Base-by-base conservation (phyloP, 2,797 vertebrate species). In the Alfaro cultratus region DNA sequence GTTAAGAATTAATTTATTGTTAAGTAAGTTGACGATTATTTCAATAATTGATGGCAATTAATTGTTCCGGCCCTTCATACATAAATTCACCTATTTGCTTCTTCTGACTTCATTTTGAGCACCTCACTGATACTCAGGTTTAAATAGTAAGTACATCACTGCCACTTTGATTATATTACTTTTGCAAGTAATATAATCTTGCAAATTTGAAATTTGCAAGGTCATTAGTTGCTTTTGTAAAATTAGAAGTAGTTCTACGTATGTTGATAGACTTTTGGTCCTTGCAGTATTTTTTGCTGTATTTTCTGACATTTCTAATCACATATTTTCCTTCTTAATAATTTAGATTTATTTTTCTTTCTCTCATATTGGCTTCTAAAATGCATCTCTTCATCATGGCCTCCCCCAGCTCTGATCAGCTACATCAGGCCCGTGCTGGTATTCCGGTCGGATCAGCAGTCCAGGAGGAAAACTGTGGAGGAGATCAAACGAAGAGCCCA, bases 371-470 rank as follows among this genome's bases (percentile, higher is more conserved):
- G 67, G 1, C 62, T 31, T 76, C 51, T 26, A 15, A 70, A 57
- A 57, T 51, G 9, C 11, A 0, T 47, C 23, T 75, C 70, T 79
- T 68, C 47, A 5, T 74, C 39, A 0, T 64, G 6, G 0, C 73
- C n/a, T 60, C 23, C 29, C 36, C 16, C 92, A 99, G 98, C 98
- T 85, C 93, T 99, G 84, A 99, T 99, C 86, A 97, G 95, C 91
- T 99, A 97, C 87, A 98, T 99, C 91, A 96, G 97, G 77, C 98
- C 98, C 0, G 97, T 99, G 73, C 97, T 98, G 77, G 98, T 99
- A 60, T 98, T 97, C 41, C 96, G 98, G 7, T 96, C 97, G 0
- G 97, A 99, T 93, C 98, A 97, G 88, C 96, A 98, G 83, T 99
- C 98, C 57, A 96, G 98, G 21, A 95, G 96, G 82, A 99, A 97